phyloP scores from a whole-genome alignment of 2,113 vertebrate species.

The Pycnonotus jocosus region DNA sequence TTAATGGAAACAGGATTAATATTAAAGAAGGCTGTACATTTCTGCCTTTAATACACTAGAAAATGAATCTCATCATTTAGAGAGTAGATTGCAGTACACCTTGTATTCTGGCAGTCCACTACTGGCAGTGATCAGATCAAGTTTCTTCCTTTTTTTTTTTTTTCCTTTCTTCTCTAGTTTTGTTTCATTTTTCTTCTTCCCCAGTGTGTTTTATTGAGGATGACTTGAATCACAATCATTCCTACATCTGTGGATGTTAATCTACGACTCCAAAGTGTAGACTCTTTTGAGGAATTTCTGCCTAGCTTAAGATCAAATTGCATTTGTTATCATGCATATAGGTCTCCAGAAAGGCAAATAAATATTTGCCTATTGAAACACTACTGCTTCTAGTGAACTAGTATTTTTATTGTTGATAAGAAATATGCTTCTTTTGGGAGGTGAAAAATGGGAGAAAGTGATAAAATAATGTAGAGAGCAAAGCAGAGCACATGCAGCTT shows the following conservation, averaged over 20 bases:
- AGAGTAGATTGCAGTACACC: not conserved
- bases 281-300: not conserved
- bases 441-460: not conserved
- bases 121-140: not conserved
- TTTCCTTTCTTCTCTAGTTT: not conserved
- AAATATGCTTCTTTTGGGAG: not conserved
- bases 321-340: conserved; percentile 8
- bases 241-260: not conserved
- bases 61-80: not conserved
- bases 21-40: not conserved
- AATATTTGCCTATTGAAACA: conserved; percentile 48
- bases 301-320: conserved; percentile 18
- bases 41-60: not conserved
- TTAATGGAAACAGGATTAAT: not conserved
- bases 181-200: not conserved
- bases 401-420: conserved; percentile 43
- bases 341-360: conserved; percentile 33
- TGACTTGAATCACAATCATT: not conserved
- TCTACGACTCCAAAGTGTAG: not conserved
- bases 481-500: not conserved
- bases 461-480: not conserved
- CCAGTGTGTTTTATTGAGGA: not conserved
- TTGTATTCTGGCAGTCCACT: not conserved
- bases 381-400: not conserved
- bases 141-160: not conserved